Base-by-base conservation (phyloP, 2,113 vertebrate genomes). In the Scophthalmus maximus region DNA sequence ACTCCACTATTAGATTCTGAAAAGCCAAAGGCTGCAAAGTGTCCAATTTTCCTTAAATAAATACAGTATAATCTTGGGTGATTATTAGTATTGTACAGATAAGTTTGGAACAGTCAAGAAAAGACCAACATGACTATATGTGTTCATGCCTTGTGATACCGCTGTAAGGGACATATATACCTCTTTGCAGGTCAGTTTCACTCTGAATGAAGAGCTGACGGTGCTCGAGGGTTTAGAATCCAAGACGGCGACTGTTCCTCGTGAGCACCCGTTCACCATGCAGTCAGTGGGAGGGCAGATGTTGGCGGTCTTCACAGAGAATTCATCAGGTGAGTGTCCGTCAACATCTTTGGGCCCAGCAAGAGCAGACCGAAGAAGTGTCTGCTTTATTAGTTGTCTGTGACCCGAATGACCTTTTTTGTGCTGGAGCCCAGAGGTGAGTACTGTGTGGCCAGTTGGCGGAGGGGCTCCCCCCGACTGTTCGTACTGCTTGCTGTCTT, bases 211-310 rank as follows among this genome's bases (percentile, higher is more conserved):
- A 83, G 98, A 99, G 34, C 94, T 99, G 76, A 96, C 97, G 30
- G 94, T 82, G 60, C 96, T 98, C 67, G 94, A 90, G 18, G 94
- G 95, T 62, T 93, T 96, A 32, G 95, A 95, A 17, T 95, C 96
- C 70, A 98, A 96, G 83, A 90, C 93, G 8, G 95, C 98, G 64
- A 95, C 94, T 20, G 95, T 95, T 6, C 98, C 98, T 20, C 94
- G 96, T 59, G 96, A 99, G 12, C 98, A 99, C 85, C 97, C 96
- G 0, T 97, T 99, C 92, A 94, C 96, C 83, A 92, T 98, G 85
- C 98, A 99, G 91, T 96, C 94, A 49, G 97, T 98, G 44, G 98
- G 96, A 88, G 98, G 98, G 83, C 98, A 98, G 88, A 97, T 92
- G 1, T 82, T 99, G 81, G 94, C 96, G 1, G 97, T 99, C 25